These are phyloP conservation scores for Synanceia verrucosa DNA, from an alignment of 2,797 vertebrate genomes.

Conservation along the genomic window DNA sequence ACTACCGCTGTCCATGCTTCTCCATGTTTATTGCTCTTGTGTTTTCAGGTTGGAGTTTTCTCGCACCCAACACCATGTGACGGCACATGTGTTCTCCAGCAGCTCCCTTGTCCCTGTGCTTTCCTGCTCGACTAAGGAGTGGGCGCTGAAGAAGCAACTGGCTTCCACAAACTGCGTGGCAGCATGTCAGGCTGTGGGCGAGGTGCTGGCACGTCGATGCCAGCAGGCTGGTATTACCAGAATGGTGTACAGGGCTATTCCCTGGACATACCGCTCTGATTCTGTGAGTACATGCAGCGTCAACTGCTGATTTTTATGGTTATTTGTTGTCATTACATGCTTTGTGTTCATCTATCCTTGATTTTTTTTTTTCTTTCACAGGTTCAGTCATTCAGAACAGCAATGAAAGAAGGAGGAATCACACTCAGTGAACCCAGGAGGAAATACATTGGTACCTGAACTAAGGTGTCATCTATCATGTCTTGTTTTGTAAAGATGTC, in stretches of 20 bases:
- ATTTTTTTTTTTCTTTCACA: conserved; percentile 66
- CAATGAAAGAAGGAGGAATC: conserved; percentile 90
- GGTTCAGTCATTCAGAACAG: conserved; percentile 87
- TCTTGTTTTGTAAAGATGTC: conserved; percentile 36
- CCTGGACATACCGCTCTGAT: conserved; percentile 85
- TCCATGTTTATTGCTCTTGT: background rate
- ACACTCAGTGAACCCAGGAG: conserved; percentile 87
- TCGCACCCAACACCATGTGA: conserved; percentile 86
- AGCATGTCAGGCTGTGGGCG: conserved; percentile 89
- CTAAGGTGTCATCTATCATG: background rate
- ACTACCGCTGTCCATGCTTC: background rate
- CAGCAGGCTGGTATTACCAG: conserved; percentile 91
- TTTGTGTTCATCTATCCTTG: conserved; percentile 1
- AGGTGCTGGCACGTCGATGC: conserved; percentile 90
- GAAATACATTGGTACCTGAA: conserved; percentile 77
- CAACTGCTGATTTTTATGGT: background rate
- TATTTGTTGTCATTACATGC: background rate
- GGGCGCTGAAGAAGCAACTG: conserved; percentile 91
- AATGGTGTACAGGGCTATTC: conserved; percentile 86
- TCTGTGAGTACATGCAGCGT: conserved; percentile 69
- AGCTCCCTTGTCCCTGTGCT: conserved; percentile 82
- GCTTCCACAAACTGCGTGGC: conserved; percentile 84
- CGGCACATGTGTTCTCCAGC: conserved; percentile 85
- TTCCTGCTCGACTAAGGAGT: conserved; percentile 92
- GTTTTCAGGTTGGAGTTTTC: conserved; percentile 85